Evolutionary conservation across 2,888 invertebrate genomes (phyloP), one percentile per base, ranked within the genome.

Genomic region (Spisula solida): DNA sequence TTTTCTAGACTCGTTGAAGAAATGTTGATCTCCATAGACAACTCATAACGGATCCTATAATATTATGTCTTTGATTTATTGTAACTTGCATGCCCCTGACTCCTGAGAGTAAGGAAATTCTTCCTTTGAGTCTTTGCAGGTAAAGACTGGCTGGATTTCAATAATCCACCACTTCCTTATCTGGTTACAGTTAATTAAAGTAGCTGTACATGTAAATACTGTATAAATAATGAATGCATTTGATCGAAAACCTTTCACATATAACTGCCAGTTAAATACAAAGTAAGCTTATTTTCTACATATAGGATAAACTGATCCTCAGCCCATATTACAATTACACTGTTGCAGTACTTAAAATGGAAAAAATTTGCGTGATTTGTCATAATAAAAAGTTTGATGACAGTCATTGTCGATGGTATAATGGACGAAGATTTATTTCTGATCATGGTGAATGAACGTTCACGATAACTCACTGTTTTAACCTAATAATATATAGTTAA

Each of bases 341-440:
- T 66, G 60, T 25, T 10, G 1, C 60, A 1, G 2, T 25, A 66
- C 56, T 66, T 66, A 25, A 75, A 56, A 56, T 82, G 34, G 29
- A 51, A 47, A 51, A 75, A 51, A 84, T 75, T 75, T 47, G 25
- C 31, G 41, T 25, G 70, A 66, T 70, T 83, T 66, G 31, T 81
- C 81, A 81, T 55, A 55, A 81, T 31, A 31, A 55, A 34, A 81
- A 48, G n/a, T 55, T n/a, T 51, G 51, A 20, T 81, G 81, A 81
- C 66, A 66, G 83, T 70, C 60, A 31, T 66, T 83, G 83, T 70
- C 47, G 0, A 29, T 29, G 16, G 83, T 70, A 48, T 83, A 83
- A 70, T 83, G 75, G 29, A 20, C 12, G 25, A 83, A 83, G 83
- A 70, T 60, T 82, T 31, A 25, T 82, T 82, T 60, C 83, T n/a